These are phyloP conservation scores for Drosophila diplacantha DNA, from an alignment of 2,888 invertebrate species.

Conservation along the genomic window DNA sequence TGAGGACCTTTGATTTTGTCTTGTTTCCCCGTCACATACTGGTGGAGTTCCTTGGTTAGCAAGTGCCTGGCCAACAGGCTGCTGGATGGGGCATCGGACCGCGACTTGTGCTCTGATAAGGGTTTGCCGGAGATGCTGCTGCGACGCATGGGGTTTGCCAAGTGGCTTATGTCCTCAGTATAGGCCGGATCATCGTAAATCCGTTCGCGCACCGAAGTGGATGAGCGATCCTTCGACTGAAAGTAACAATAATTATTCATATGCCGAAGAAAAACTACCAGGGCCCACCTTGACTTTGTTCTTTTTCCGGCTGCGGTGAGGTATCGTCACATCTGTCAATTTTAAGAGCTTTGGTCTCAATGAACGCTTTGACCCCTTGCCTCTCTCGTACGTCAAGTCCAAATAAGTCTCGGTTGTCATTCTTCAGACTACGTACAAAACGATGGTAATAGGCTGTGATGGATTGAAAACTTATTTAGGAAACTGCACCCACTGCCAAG, in stretches of 20 bases:
- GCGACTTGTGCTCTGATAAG: conserved; percentile 37
- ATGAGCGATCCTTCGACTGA: conserved; percentile 76
- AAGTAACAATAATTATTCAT: not conserved
- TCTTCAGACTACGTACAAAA: conserved; percentile 9
- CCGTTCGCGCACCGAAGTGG: conserved; percentile 75
- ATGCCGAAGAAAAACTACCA: not conserved
- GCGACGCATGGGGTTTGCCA: conserved; percentile 76
- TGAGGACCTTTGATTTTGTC: conserved; percentile 39
- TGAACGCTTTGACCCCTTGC: conserved; percentile 74
- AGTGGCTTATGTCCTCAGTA: conserved; percentile 77
- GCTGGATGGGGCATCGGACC: conserved; percentile 46
- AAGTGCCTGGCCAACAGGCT: conserved; percentile 71
- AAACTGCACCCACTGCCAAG: not conserved
- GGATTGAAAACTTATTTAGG: not conserved
- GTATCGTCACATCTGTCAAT: conserved; percentile 75
- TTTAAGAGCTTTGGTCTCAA: conserved; percentile 76
- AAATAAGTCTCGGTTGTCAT: conserved; percentile 77
- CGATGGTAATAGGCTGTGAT: conserved; percentile 7
- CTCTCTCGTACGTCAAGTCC: conserved; percentile 73
- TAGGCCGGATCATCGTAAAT: conserved; percentile 78
- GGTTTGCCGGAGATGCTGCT: conserved; percentile 54
- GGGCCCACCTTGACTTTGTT: conserved; percentile 75
- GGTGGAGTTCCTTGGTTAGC: conserved; percentile 69
- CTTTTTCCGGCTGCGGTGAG: conserved; percentile 77
- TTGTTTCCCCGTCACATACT: conserved; percentile 61